These are phyloP conservation scores for Lepas anatifera DNA, from an alignment of 2,888 invertebrate species.

Conservation along the genomic window DNA sequence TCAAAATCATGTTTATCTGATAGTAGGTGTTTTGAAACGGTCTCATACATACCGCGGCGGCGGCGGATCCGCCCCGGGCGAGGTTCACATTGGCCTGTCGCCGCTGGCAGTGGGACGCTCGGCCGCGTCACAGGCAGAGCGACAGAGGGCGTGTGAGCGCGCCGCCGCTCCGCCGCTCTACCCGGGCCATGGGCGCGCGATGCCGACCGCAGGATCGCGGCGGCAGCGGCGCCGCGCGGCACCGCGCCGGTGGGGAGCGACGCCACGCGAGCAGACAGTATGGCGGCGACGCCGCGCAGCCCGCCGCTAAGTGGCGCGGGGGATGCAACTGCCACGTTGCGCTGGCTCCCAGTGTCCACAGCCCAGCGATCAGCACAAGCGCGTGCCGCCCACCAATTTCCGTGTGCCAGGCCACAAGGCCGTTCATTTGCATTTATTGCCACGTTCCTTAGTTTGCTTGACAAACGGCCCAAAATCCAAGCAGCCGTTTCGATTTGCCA, in stretches of 20 bases:
- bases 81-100: background rate
- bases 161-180: background rate
- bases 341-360: too few relatives aligned
- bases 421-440: background rate
- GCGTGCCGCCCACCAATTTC: too few relatives aligned
- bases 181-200: background rate
- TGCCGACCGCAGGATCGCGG: background rate
- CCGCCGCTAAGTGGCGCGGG: too few relatives aligned
- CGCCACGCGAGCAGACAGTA: background rate
- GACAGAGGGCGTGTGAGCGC: too few relatives aligned
- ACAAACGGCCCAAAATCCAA: background rate
- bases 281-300: background rate
- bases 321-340: too few relatives aligned
- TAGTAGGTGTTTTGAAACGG: conserved; percentile 9
- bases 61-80: background rate
- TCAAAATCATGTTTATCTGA: conserved; percentile 10
- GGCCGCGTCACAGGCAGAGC: background rate
- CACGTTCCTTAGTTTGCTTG: too few relatives aligned
- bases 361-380: too few relatives aligned
- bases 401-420: too few relatives aligned
- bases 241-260: background rate
- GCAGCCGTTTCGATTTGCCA: too few relatives aligned
- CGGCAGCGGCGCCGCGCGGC: background rate
- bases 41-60: background rate
- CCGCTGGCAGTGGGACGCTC: background rate